Evolutionary conservation across 2,888 invertebrate genomes (phyloP), one percentile per base, ranked within the genome.

Genomic region (Tetrapedia diversipes): DNA sequence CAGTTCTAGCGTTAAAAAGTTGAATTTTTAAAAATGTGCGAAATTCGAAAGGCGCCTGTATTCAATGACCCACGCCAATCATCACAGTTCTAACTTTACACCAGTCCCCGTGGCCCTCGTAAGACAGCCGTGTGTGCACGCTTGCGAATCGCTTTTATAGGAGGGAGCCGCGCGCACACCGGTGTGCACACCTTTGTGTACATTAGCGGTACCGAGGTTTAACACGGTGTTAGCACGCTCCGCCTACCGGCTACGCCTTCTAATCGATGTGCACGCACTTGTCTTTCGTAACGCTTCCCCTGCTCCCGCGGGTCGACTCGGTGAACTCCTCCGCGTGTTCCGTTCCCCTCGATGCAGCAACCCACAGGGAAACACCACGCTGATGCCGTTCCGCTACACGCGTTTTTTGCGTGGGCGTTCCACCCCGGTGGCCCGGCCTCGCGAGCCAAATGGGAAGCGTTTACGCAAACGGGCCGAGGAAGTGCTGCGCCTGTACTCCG

Each of bases 171-270:
- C 49, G 53, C 53, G 39, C 53, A 27, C 24, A n/a, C 32, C 47
- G 68, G 29, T 22, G n/a, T 49, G 53, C 34, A 41, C 29, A 39
- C 60, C 65, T 60, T 64, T 57, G 65, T 75, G 59, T 81, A 78
- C 74, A 86, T 82, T 81, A 82, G 79, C 73, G 71, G 47, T 77
- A 83, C 78, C 59, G 82, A 80, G 79, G 67, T 85, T 81, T 78
- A 77, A 86, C 80, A 64, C 79, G 73, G 78, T 80, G 81, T 84
- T 86, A 81, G 81, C 78, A 84, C 81, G 88, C 90, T 87, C 90
- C 90, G 89, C 90, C 90, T 85, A 86, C 83, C 71, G 82, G 85
- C 83, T 89, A 90, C 90, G 90, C 90, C 90, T 89, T 88, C 89
- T 89, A 89, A 89, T 89, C 87, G 85, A 86, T 78, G 78, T 79